Conservation (phyloP, 2,797 vertebrate genomes). For the Enteromius afrohamiltoni region DNA sequence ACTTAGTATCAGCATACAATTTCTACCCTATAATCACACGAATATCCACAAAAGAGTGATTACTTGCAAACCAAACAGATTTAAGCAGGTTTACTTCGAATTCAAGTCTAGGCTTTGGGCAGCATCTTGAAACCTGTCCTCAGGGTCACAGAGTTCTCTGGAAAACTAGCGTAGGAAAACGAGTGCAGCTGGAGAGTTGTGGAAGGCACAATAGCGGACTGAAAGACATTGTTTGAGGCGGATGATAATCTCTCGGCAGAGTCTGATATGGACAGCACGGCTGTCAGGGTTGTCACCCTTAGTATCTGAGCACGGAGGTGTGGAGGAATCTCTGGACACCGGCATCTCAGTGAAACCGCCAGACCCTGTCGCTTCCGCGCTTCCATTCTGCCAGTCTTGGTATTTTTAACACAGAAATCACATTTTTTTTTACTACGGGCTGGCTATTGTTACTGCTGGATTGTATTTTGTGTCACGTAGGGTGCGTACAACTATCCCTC, state of each 20-base stretch:
- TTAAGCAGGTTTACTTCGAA: neutral
- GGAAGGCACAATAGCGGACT: conserved; percentile 36
- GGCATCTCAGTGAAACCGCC: conserved; percentile 22
- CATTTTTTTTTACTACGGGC: conserved; percentile 19
- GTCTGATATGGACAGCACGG: conserved; percentile 45
- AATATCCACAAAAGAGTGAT: neutral
- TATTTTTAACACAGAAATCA: conserved; percentile 29
- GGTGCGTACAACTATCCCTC: conserved; percentile 39
- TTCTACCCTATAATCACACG: neutral
- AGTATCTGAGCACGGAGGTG: conserved; percentile 42
- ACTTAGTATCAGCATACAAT: neutral
- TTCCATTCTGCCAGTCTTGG: conserved; percentile 35
- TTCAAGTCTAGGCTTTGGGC: neutral
- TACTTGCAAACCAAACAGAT: neutral
- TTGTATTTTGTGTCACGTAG: conserved; percentile 41
- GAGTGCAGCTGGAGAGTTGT: conserved; percentile 14
- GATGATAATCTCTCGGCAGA: conserved; percentile 49
- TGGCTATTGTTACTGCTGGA: conserved; percentile 40
- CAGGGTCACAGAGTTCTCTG: conserved; percentile 39
- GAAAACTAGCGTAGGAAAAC: conserved; percentile 41
- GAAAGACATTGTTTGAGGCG: conserved; percentile 45
- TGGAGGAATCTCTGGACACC: conserved; percentile 48
- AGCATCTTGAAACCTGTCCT: neutral
- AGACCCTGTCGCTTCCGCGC: conserved; percentile 31
- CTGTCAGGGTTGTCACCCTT: conserved; percentile 52